Conservation (phyloP, 2,797 vertebrate species). For the Pampus argenteus region DNA sequence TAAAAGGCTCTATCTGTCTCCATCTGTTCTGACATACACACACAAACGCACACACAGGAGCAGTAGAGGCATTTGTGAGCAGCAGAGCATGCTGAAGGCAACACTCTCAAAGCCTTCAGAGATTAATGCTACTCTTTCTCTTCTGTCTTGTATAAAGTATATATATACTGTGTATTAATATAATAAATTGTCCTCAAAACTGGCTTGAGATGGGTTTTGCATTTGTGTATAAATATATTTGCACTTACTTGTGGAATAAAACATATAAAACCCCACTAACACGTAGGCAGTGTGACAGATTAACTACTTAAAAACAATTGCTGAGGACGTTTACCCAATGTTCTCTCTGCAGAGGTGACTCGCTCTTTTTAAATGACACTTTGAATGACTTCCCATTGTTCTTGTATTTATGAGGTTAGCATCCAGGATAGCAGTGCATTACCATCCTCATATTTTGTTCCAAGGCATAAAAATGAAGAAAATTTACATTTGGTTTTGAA, state of each 20-base stretch:
- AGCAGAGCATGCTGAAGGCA: conserved; percentile 62
- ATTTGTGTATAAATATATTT: neutral
- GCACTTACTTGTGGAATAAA: too few relatives aligned
- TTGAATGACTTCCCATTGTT: neutral
- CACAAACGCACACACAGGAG: conserved; percentile 24
- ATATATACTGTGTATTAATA: too few relatives aligned
- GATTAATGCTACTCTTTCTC: conserved; percentile 39
- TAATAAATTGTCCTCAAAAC: neutral
- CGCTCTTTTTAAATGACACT: neutral
- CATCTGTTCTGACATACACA: conserved; percentile 62
- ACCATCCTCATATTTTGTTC: neutral
- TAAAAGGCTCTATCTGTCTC: conserved; percentile 71
- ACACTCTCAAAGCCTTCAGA: conserved; percentile 53
- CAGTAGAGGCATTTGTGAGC: conserved; percentile 55
- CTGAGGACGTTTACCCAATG: neutral
- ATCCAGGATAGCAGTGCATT: neutral
- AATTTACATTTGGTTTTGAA: neutral
- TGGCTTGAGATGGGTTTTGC: neutral
- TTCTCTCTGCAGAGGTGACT: neutral
- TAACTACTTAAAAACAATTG: neutral
- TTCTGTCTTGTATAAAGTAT: too few relatives aligned
- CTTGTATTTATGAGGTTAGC: neutral
- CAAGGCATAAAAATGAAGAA: neutral
- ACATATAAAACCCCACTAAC: neutral
- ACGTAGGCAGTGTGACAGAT: neutral